A percentile compares a stretch with the other conserved stretches of the same genome.
These are phyloP conservation scores for Cryptoblepharus egeriae DNA, from an alignment of 2,797 vertebrate genomes.

Conservation along the genomic window DNA sequence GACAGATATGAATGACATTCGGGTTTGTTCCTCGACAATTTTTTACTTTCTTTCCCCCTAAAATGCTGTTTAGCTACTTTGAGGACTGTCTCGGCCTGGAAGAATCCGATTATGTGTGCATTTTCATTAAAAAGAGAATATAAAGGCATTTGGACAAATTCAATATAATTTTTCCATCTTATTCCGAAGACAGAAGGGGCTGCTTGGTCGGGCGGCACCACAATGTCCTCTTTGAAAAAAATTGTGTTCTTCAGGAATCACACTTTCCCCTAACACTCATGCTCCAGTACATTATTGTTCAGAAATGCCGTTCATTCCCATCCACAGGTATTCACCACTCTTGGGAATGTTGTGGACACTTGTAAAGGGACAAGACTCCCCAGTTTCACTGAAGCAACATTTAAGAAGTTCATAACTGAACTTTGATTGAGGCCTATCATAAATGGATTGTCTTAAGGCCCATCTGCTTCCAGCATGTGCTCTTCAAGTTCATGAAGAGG, in stretches of 20 bases:
- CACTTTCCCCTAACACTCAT: not conserved
- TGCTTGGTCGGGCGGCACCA: not conserved
- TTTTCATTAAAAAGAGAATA: not conserved
- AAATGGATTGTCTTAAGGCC: no score
- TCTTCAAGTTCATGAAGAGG: no score
- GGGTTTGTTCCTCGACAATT: conserved; percentile 40
- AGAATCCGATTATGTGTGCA: not conserved
- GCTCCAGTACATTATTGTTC: not conserved
- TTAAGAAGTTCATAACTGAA: no score
- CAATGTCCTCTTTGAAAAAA: not conserved
- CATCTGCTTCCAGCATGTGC: no score
- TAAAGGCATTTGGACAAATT: conserved; percentile 30
- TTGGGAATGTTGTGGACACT: not conserved
- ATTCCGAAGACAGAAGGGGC: not conserved
- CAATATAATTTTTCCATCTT: conserved; percentile 29
- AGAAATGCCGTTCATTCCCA: not conserved
- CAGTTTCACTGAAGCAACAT: no score
- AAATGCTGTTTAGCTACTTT: conserved; percentile 35
- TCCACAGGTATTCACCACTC: not conserved
- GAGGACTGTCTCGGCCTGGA: conserved; percentile 32
- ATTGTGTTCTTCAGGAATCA: not conserved
- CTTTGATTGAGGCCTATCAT: no score
- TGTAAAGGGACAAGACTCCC: no score
- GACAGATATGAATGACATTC: conserved; percentile 65
- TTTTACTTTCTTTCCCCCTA: not conserved